Conservation (phyloP, 2,797 vertebrate species). For the Pelobates cultripes region DNA sequence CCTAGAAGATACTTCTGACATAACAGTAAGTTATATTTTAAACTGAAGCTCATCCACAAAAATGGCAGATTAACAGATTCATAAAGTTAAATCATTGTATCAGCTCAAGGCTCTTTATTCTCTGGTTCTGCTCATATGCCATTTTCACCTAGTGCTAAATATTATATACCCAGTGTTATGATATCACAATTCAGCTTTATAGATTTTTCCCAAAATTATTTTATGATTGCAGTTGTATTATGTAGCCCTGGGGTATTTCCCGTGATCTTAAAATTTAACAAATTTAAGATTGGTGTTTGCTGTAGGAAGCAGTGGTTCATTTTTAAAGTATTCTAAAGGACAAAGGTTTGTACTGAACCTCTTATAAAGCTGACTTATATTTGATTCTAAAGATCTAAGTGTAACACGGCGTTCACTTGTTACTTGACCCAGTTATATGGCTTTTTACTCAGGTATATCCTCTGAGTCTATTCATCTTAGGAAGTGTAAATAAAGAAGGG, state of each 20-base stretch:
- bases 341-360: slow-evolving; percentile 22
- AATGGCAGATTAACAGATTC: slow-evolving; percentile 49
- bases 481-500: no score
- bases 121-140: slow-evolving; percentile 33
- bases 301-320: slow-evolving; percentile 11
- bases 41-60: slow-evolving; percentile 46
- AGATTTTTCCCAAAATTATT: slow-evolving; percentile 38
- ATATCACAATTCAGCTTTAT: slow-evolving; percentile 53
- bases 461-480: no score
- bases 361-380: slow-evolving; percentile 5
- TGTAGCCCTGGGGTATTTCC: slow-evolving; percentile 36
- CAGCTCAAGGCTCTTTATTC: slow-evolving; percentile 40
- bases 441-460: no score
- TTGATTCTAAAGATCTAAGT: slow-evolving; percentile 10
- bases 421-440: no score
- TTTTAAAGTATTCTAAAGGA: slow-evolving; percentile 27
- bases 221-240: slow-evolving; percentile 37
- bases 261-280: slow-evolving; percentile 37
- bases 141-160: slow-evolving; percentile 48
- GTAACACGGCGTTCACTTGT: neutral
- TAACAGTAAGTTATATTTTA: slow-evolving; percentile 44
- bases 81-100: slow-evolving; percentile 52
- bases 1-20: slow-evolving; percentile 15
- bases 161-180: slow-evolving; percentile 46
- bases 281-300: slow-evolving; percentile 28